Evolutionary conservation across 2,113 vertebrate genomes (phyloP).

Genomic region (Nesoenas mayeri): DNA sequence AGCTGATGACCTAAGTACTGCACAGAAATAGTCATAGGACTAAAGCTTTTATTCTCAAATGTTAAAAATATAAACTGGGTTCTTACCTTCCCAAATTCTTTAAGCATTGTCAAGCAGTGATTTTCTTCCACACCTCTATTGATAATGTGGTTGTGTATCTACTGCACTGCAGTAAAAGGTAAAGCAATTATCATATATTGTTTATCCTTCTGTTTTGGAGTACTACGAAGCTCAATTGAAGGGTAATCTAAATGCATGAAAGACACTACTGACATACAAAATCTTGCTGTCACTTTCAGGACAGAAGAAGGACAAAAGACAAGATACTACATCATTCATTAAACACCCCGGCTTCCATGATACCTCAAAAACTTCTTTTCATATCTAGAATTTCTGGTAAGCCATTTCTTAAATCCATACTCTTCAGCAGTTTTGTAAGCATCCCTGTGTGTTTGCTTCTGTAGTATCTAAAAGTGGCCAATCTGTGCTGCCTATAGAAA

Average conservation of each 20-base stretch:
- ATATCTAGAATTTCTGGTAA: background rate
- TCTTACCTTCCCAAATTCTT: background rate
- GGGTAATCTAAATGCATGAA: slow-evolving; percentile 53
- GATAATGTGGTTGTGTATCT: slow-evolving; percentile 14
- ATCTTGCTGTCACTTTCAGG: background rate
- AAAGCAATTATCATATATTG: slow-evolving; percentile 33
- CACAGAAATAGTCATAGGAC: background rate
- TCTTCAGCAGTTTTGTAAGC: background rate
- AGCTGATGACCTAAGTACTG: background rate
- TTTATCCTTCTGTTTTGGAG: slow-evolving; percentile 52
- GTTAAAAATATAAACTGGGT: background rate
- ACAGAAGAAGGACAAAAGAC: slow-evolving; percentile 19
- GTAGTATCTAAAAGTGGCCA: background rate
- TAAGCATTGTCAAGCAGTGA: background rate
- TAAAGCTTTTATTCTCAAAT: background rate
- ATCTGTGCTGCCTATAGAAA: background rate
- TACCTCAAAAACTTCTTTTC: background rate
- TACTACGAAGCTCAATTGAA: slow-evolving; percentile 2
- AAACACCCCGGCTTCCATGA: background rate
- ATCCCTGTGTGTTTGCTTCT: background rate
- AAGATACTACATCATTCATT: background rate
- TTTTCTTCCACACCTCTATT: background rate
- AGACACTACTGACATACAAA: background rate
- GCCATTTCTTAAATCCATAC: background rate
- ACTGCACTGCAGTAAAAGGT: slow-evolving; percentile 32